phyloP scores from a whole-genome alignment of 2,888 invertebrate genomes.

The Drosophila sordidula region DNA sequence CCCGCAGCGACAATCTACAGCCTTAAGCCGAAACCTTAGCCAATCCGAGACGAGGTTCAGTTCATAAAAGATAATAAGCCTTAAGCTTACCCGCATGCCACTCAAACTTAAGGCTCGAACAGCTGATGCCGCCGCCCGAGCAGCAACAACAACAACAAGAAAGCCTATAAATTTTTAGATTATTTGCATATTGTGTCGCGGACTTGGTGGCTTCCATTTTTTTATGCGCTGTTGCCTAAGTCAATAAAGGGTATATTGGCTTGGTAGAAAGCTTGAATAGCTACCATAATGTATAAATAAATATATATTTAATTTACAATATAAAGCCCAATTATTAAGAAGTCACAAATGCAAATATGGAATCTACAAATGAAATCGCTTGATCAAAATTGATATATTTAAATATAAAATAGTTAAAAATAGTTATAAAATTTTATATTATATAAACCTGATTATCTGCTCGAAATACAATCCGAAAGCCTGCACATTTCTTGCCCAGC shows the following conservation, averaged over 20 bases:
- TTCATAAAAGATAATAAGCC: slow-evolving; percentile 80
- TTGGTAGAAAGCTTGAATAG: background rate
- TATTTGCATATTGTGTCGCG: slow-evolving; percentile 82
- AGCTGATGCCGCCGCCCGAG: slow-evolving; percentile 42
- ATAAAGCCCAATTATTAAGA: too few relatives aligned
- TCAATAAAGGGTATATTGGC: background rate
- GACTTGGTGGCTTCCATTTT: slow-evolving; percentile 37
- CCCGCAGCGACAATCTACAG: slow-evolving; percentile 34
- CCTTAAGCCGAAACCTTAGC: slow-evolving; percentile 44
- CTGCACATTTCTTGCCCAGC: too few relatives aligned
- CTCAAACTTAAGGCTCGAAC: slow-evolving; percentile 60
- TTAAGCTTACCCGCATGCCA: slow-evolving; percentile 71
- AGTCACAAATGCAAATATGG: too few relatives aligned
- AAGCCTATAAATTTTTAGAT: slow-evolving; percentile 83
- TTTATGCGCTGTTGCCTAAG: slow-evolving; percentile 1
- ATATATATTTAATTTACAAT: too few relatives aligned
- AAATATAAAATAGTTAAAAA: too few relatives aligned
- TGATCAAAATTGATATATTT: too few relatives aligned
- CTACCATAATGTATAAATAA: too few relatives aligned
- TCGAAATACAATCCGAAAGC: too few relatives aligned
- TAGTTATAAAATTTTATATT: too few relatives aligned
- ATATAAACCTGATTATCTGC: too few relatives aligned
- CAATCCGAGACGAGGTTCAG: slow-evolving; percentile 59
- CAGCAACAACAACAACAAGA: slow-evolving; percentile 15
- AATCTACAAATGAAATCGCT: too few relatives aligned